Percentiles rank a stretch among this genome's conserved stretches.
Conservation (phyloP, 1,140 invertebrate species). For the Hylyphantes graminicola region DNA sequence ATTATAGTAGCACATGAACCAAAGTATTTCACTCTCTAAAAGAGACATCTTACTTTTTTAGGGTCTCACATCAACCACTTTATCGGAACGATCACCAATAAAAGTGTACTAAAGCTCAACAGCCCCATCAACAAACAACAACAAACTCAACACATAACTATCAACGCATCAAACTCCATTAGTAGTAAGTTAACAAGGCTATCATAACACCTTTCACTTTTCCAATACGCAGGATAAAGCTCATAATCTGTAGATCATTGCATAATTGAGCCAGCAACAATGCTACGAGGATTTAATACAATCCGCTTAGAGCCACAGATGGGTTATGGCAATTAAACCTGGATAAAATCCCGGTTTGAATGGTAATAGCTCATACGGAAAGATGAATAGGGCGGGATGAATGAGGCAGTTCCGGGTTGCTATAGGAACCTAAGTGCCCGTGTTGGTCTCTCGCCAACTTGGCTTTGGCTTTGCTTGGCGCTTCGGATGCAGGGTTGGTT, state of each 20-base stretch:
- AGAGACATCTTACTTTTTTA: too few species aligned
- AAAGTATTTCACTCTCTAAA: too few species aligned
- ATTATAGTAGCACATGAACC: too few species aligned
- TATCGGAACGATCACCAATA: too few species aligned
- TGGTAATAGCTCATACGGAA: slow-evolving; percentile 42
- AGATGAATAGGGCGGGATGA: neutral
- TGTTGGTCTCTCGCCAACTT: neutral
- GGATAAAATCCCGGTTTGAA: slow-evolving; percentile 32
- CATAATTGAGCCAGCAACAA: neutral
- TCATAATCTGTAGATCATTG: neutral
- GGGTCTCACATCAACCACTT: too few species aligned
- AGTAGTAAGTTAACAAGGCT: too few species aligned
- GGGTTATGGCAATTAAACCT: slow-evolving; percentile 47
- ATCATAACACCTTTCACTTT: neutral
- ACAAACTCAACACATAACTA: too few species aligned
- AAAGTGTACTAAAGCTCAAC: neutral
- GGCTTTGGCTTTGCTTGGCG: too few species aligned
- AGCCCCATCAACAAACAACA: neutral
- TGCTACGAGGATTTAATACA: neutral
- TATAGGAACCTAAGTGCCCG: neutral
- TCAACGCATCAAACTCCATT: too few species aligned
- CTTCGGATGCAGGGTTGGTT: too few species aligned
- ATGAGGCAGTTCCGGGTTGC: slow-evolving; percentile 23
- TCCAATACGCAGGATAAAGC: neutral
- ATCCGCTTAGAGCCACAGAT: slow-evolving; percentile 41